phyloP scores from a whole-genome alignment of 1,140 invertebrate genomes.

The Bombus confusus region DNA sequence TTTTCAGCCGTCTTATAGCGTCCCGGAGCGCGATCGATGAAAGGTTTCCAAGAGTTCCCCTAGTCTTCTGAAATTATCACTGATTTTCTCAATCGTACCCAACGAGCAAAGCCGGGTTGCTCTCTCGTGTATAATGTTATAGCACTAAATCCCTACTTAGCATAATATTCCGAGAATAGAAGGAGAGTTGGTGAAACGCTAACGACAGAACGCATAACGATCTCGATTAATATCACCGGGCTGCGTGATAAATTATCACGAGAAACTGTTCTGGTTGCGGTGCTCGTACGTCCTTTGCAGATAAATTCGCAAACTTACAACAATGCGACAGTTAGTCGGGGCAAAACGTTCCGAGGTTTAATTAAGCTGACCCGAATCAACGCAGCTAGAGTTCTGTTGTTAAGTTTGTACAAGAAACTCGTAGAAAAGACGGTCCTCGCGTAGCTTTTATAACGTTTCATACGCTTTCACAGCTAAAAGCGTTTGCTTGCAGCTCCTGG shows the following conservation, averaged over 20 bases:
- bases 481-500: neutral
- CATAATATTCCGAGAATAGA: neutral
- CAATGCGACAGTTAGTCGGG: constrained; percentile 22
- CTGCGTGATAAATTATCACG: constrained; percentile 23
- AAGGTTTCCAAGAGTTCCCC: neutral
- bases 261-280: constrained; percentile 11
- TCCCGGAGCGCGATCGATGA: constrained; percentile 26
- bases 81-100: constrained; percentile 12
- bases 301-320: constrained; percentile 53
- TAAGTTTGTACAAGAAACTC: constrained; percentile 26
- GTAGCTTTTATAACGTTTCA: neutral
- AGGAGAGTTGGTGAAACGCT: no score
- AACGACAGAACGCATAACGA: neutral
- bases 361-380: constrained; percentile 51
- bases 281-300: neutral
- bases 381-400: constrained; percentile 23
- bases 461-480: neutral
- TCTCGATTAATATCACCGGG: constrained; percentile 31
- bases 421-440: neutral
- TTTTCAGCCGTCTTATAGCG: constrained; percentile 31
- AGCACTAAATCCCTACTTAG: neutral
- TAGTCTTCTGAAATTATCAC: constrained; percentile 22
- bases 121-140: neutral
- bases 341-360: constrained; percentile 46
- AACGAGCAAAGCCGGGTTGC: no score